These are phyloP conservation scores for Drosophila nebulosa DNA, from an alignment of 1,140 invertebrate species.

Conservation along the genomic window DNA sequence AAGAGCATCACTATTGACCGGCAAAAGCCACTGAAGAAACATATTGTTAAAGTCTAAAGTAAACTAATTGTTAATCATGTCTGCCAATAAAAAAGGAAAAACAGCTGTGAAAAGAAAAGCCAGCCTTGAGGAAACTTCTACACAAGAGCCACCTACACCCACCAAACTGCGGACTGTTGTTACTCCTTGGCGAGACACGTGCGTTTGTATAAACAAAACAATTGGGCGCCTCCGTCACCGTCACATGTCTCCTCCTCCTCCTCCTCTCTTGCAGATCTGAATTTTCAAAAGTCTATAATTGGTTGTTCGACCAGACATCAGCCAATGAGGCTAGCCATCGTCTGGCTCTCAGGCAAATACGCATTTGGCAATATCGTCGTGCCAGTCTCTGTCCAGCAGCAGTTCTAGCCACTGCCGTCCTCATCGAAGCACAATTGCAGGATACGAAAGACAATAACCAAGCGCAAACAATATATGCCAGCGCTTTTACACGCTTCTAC, in stretches of 20 bases:
- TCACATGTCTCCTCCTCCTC: no score
- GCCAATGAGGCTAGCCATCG: constrained; percentile 12
- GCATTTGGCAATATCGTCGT: constrained; percentile 66
- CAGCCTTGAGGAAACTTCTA: not conserved
- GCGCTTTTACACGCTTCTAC: constrained; percentile 70
- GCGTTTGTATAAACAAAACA: constrained; percentile 18
- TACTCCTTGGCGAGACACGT: constrained; percentile 67
- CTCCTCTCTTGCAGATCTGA: constrained; percentile 47
- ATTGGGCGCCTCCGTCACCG: no score
- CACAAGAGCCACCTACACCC: not conserved
- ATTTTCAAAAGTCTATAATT: constrained; percentile 57
- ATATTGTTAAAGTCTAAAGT: not conserved
- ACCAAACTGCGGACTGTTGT: constrained; percentile 53
- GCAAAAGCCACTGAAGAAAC: not conserved
- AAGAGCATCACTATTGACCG: not conserved
- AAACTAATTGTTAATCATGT: not conserved
- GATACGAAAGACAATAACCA: constrained; percentile 27
- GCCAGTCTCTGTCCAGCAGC: constrained; percentile 70
- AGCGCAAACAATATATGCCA: constrained; percentile 60
- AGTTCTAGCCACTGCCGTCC: constrained; percentile 63
- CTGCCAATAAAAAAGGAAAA: not conserved
- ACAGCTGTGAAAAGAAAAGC: not conserved
- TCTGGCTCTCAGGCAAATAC: constrained; percentile 47
- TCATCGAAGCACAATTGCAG: constrained; percentile 57
- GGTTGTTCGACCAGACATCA: constrained; percentile 34